Evolutionary conservation across 2,888 invertebrate species (phyloP).

Genomic region (Timema cristinae): DNA sequence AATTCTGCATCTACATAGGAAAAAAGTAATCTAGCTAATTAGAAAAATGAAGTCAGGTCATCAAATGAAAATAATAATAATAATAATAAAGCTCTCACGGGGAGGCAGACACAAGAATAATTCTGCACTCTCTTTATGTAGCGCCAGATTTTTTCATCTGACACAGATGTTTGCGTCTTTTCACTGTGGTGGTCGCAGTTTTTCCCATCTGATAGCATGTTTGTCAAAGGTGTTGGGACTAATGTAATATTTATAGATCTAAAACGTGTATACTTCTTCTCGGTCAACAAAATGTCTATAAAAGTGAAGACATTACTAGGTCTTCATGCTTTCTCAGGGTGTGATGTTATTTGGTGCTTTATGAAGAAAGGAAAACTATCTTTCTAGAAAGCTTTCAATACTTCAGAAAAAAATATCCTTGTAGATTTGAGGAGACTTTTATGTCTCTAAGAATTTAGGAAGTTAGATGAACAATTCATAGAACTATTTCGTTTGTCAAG

Average conservation of each 20-base stretch:
- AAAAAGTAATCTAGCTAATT: neutral
- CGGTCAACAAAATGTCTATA: neutral
- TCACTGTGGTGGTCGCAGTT: neutral
- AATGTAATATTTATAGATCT: neutral
- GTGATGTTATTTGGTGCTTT: neutral
- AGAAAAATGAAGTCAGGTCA: neutral
- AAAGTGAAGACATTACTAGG: neutral
- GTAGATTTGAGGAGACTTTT: neutral
- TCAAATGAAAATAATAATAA: neutral
- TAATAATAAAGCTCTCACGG: neutral
- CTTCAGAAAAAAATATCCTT: neutral
- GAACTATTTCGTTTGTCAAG: neutral
- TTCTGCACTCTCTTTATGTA: neutral
- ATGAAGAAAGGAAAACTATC: neutral
- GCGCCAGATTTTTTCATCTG: neutral
- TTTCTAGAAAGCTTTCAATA: neutral
- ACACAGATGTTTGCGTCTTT: neutral
- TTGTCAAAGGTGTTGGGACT: neutral
- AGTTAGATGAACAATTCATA: neutral
- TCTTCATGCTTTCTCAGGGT: neutral
- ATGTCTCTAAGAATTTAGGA: neutral
- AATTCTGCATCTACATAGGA: neutral
- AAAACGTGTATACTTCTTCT: neutral
- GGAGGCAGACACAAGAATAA: neutral
- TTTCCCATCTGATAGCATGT: conserved; percentile 7